phyloP scores from a whole-genome alignment of 2,888 invertebrate species.

The Drosophila subsilvestris region DNA sequence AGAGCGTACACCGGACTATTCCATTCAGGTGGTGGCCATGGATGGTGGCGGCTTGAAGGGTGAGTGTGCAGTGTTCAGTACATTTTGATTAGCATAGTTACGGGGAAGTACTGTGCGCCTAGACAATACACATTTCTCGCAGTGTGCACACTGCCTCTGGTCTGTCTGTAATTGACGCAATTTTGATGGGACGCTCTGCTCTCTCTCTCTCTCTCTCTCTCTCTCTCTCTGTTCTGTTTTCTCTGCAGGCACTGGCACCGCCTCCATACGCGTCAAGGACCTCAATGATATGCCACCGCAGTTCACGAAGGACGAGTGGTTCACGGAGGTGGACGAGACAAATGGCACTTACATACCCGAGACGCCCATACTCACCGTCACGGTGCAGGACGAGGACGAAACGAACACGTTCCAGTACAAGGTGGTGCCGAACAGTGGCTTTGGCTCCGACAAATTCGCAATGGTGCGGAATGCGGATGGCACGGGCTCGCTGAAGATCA shows the following conservation, averaged over 20 bases:
- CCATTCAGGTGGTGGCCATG: constrained; percentile 97
- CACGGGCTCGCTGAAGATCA: constrained; percentile 96
- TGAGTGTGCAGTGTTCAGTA: constrained; percentile 81
- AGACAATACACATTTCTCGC: neutral
- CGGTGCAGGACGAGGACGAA: constrained; percentile 97
- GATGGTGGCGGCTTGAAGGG: constrained; percentile 97
- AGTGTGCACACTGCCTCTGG: neutral
- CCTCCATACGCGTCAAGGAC: constrained; percentile 97
- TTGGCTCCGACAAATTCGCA: constrained; percentile 97
- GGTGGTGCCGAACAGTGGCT: constrained; percentile 95
- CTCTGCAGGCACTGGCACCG: constrained; percentile 89
- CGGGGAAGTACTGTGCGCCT: no score
- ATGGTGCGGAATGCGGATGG: constrained; percentile 98
- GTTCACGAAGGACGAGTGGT: constrained; percentile 98
- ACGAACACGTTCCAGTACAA: constrained; percentile 98
- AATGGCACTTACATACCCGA: constrained; percentile 95
- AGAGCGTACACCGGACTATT: constrained; percentile 97
- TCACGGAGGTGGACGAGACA: constrained; percentile 97
- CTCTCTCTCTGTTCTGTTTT: neutral
- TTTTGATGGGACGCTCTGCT: neutral
- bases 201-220: no score
- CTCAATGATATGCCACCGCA: constrained; percentile 99
- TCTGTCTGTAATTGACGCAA: constrained; percentile 18
- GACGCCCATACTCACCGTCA: constrained; percentile 96
- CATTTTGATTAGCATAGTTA: no score